A percentile compares a stretch with the other conserved stretches of the same genome.
Conservation (phyloP, 2,113 vertebrate species). For the Hydropotes inermis region DNA sequence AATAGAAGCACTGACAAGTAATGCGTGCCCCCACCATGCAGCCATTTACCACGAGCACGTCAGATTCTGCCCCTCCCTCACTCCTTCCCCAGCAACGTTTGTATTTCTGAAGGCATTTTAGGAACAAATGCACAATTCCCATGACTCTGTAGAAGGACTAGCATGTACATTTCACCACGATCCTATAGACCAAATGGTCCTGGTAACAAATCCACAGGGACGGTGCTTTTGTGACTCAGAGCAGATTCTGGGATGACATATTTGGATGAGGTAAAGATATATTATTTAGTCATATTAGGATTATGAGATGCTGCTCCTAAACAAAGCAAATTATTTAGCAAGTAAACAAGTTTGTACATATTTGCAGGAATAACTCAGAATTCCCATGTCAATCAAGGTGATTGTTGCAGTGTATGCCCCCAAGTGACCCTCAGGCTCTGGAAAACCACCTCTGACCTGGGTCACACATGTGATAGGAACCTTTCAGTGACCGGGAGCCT, state of each 20-base stretch:
- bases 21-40: not conserved
- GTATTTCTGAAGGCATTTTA: not conserved
- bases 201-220: slow-evolving; percentile 51
- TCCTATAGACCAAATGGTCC: slow-evolving; percentile 43
- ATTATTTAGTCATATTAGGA: not conserved
- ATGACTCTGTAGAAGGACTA: not conserved
- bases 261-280: not conserved
- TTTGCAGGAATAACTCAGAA: slow-evolving; percentile 40
- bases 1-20: not conserved
- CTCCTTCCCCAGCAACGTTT: not conserved
- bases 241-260: not conserved
- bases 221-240: slow-evolving; percentile 55
- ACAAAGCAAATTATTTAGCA: slow-evolving; percentile 45
- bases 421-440: not conserved
- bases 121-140: not conserved
- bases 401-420: not conserved
- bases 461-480: not conserved
- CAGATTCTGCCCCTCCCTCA: not conserved
- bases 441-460: not conserved
- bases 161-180: slow-evolving; percentile 52
- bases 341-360: not conserved
- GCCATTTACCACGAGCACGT: not conserved
- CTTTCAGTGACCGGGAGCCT: not conserved
- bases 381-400: not conserved
- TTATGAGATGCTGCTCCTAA: not conserved